Conservation (phyloP, 2,888 invertebrate genomes). For the Trichopoda pennipes region DNA sequence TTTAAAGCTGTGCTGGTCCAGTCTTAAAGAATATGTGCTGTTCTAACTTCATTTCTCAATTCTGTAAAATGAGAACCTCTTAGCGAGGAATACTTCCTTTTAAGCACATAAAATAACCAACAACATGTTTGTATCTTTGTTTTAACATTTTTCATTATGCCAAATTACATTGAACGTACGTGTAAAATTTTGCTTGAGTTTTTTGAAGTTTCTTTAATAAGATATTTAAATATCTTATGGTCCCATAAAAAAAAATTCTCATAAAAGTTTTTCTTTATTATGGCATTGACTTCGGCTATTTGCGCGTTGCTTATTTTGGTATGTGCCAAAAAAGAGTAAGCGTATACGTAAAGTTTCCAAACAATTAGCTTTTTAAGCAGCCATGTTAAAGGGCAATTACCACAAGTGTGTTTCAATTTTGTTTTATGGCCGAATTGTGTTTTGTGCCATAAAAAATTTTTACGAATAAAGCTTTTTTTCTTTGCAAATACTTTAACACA, state of each 20-base stretch:
- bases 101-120: background rate
- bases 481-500: too few species aligned
- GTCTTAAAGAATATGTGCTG: too few species aligned
- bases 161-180: slow-evolving; percentile 17
- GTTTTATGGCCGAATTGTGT: slow-evolving; percentile 25
- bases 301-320: background rate
- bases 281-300: slow-evolving; percentile 60
- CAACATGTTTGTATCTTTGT: background rate
- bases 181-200: background rate
- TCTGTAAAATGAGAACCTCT: too few species aligned
- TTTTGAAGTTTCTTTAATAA: slow-evolving; percentile 4
- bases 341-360: background rate
- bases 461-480: too few species aligned
- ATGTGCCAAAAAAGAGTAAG: slow-evolving; percentile 49
- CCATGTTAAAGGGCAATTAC: slow-evolving; percentile 51
- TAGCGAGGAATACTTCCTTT: background rate
- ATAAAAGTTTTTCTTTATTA: slow-evolving; percentile 58
- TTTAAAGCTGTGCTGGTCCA: too few species aligned
- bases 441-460: background rate
- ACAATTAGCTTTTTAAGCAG: slow-evolving; percentile 32
- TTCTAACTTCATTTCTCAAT: too few species aligned
- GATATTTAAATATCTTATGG: slow-evolving; percentile 32
- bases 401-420: slow-evolving; percentile 20
- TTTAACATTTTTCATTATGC: background rate
- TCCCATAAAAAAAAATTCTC: slow-evolving; percentile 18